These are phyloP conservation scores for Numida meleagris DNA, from an alignment of 2,113 vertebrate species.

Conservation along the genomic window DNA sequence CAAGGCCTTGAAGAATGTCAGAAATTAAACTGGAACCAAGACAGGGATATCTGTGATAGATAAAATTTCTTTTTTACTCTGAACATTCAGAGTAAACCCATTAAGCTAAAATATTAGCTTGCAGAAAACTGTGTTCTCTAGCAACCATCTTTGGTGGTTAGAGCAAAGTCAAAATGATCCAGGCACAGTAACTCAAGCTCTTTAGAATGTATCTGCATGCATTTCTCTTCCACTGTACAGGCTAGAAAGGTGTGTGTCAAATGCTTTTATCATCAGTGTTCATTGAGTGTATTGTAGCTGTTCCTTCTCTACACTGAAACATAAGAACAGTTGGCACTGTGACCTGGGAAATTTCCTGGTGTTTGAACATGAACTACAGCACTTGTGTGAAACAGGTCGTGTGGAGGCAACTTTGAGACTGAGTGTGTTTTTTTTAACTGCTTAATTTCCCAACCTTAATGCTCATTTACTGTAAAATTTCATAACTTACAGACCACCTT, in stretches of 20 bases:
- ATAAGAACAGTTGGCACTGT: not conserved
- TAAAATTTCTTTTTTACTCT: conserved; percentile 6
- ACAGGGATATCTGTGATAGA: not conserved
- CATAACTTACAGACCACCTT: not conserved
- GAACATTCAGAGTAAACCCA: not conserved
- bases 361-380: not conserved
- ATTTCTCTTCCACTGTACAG: not conserved
- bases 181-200: not conserved
- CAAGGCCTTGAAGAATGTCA: not conserved
- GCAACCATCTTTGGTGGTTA: not conserved
- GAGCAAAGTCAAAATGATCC: not conserved
- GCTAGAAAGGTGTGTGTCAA: not conserved
- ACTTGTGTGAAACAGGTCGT: not conserved
- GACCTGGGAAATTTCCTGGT: not conserved
- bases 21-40: not conserved
- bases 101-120: not conserved
- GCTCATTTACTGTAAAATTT: not conserved
- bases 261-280: not conserved
- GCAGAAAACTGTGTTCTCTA: not conserved
- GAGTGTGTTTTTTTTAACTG: not conserved
- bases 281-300: not conserved
- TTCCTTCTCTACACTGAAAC: not conserved
- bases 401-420: not conserved
- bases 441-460: not conserved
- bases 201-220: not conserved